A percentile compares a stretch with the other conserved stretches of the same genome.
Conservation (phyloP, 2,113 vertebrate species). For the Brachionichthys hirsutus region DNA sequence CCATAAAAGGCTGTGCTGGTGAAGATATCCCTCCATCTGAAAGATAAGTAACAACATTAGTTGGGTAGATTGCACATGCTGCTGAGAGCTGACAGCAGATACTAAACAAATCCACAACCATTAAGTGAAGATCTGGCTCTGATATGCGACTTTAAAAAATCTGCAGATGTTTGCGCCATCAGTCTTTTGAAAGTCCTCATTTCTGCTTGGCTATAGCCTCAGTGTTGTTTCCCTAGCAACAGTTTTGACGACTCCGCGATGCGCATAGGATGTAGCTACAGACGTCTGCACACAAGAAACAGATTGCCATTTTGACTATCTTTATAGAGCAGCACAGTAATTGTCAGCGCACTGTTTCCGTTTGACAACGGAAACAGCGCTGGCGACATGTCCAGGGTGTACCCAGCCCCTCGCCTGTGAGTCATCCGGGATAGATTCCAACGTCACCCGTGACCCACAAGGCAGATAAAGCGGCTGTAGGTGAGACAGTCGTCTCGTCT, state of each 20-base stretch:
- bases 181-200: constrained; percentile 17
- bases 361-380: too few relatives aligned
- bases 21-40: constrained; percentile 40
- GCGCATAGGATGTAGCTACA: background rate
- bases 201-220: constrained; percentile 12
- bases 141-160: constrained; percentile 19
- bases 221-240: background rate
- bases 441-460: too few relatives aligned
- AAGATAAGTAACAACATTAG: constrained; percentile 63
- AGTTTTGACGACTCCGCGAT: background rate
- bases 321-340: background rate
- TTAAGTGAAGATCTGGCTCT: constrained; percentile 34
- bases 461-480: too few relatives aligned
- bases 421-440: too few relatives aligned
- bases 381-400: too few relatives aligned
- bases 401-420: too few relatives aligned
- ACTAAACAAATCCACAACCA: constrained; percentile 48
- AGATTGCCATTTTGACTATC: background rate
- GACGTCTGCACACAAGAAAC: background rate
- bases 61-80: constrained; percentile 49
- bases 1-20: constrained; percentile 24
- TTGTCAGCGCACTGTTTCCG: background rate
- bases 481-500: too few relatives aligned
- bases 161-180: constrained; percentile 15
- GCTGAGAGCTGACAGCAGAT: constrained; percentile 56